Evolutionary conservation across 2,113 vertebrate species (phyloP).

Genomic region (Macaca fascicularis): T2T-MFA8v1.1 NC_088395.1:51925501-51926000

Average conservation of each 20-base stretch:
- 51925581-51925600: background rate
- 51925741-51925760: background rate
- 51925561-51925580: background rate
- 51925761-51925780: background rate
- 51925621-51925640: background rate
- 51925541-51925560: background rate
- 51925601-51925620: background rate
- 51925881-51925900: background rate
- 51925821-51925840: background rate
- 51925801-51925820: background rate
- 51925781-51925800: background rate
- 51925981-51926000: background rate
- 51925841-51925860: background rate
- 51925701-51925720: background rate
- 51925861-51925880: background rate
- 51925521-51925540: background rate
- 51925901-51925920: background rate
- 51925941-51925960: background rate
- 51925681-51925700: background rate
- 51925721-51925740: background rate
- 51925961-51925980: background rate
- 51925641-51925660: constrained; percentile 1
- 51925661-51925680: background rate
- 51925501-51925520: too few relatives aligned
- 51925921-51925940: background rate